Conservation (phyloP, 1,140 invertebrate genomes). For the Papilio helenus region DNA sequence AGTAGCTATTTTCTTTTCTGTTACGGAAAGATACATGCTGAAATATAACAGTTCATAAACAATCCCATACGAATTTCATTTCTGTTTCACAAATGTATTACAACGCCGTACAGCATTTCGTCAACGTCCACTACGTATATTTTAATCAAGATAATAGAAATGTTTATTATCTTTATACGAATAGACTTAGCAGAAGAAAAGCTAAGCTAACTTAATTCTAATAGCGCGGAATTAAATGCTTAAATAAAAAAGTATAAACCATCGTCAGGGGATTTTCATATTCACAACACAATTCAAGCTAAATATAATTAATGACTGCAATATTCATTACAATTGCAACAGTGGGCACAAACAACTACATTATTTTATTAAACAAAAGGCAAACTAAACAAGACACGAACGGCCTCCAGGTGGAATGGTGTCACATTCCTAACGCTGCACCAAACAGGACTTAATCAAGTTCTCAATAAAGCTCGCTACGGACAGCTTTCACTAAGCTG, state of each 20-base stretch:
- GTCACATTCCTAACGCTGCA: slow-evolving; percentile 28
- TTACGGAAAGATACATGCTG: background rate
- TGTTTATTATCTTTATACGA: slow-evolving; percentile 11
- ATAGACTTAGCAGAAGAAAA: background rate
- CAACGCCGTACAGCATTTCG: slow-evolving; percentile 3
- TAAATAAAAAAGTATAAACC: no score
- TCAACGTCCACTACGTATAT: background rate
- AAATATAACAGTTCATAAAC: background rate
- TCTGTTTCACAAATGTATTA: slow-evolving; percentile 2
- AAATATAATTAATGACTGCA: no score
- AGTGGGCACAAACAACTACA: background rate
- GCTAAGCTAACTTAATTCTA: no score
- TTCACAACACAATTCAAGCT: no score
- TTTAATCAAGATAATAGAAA: slow-evolving; percentile 24
- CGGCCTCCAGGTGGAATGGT: slow-evolving; percentile 34
- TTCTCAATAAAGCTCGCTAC: slow-evolving; percentile 19
- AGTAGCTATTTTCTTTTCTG: background rate
- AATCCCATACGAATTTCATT: slow-evolving; percentile 21
- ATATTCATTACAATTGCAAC: background rate
- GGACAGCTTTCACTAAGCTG: slow-evolving; percentile 34
- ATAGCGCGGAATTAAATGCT: no score
- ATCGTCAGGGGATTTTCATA: no score
- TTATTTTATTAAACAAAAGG: slow-evolving; percentile 14
- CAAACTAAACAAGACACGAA: slow-evolving; percentile 13
- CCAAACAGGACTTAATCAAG: slow-evolving; percentile 33